These are phyloP conservation scores for Macropus fuliginosus DNA, from an alignment of 2,797 vertebrate species.

Conservation along the genomic window DNA sequence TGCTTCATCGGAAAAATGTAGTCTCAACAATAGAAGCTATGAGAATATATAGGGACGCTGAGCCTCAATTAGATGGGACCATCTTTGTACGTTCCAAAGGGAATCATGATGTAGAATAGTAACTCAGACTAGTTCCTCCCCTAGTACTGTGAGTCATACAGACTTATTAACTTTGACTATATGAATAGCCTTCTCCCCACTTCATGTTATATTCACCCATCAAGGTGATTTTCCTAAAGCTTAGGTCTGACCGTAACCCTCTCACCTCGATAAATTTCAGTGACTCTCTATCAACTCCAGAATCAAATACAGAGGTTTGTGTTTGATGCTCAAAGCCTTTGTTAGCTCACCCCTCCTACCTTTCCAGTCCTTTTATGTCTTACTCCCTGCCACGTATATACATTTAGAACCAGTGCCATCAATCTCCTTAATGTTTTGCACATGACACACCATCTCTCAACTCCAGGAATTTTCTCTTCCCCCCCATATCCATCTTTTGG, in stretches of 20 bases:
- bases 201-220: background rate
- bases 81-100: too few species aligned
- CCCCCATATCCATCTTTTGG: background rate
- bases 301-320: background rate
- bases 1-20: too few species aligned
- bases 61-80: too few species aligned
- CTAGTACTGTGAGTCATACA: too few species aligned
- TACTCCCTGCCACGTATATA: background rate
- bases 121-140: too few species aligned
- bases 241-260: background rate
- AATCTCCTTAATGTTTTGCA: background rate
- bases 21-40: too few species aligned
- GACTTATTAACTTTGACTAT: too few species aligned
- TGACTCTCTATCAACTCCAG: background rate
- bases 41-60: too few species aligned
- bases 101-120: too few species aligned
- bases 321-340: background rate
- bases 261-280: background rate
- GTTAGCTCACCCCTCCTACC: background rate
- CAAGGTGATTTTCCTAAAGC: background rate
- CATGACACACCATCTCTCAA: background rate
- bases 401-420: background rate
- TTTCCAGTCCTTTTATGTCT: background rate
- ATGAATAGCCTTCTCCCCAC: background rate
- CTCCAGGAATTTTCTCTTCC: background rate